A percentile compares a stretch with the other conserved stretches of the same genome.
These are phyloP conservation scores for Ips typographus DNA, from an alignment of 1,140 invertebrate species.

Conservation along the genomic window DNA sequence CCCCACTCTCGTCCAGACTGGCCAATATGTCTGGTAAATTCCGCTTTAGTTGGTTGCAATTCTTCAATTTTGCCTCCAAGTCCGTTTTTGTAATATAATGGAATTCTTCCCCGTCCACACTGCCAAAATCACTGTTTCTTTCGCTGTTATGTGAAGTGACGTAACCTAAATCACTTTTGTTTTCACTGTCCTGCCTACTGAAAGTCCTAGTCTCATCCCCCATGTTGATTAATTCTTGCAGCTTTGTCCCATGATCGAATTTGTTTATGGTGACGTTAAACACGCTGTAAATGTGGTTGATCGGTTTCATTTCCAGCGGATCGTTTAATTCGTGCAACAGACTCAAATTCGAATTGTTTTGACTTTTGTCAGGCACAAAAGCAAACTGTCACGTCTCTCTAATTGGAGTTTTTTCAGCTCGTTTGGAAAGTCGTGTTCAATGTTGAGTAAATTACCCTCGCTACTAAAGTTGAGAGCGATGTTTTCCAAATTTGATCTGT, in stretches of 20 bases:
- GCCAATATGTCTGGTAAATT: slow-evolving; percentile 30
- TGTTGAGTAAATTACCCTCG: slow-evolving; percentile 59
- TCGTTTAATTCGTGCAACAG: slow-evolving; percentile 46
- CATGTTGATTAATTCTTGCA: slow-evolving; percentile 38
- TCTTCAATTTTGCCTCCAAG: slow-evolving; percentile 22
- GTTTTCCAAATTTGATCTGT: slow-evolving; percentile 52
- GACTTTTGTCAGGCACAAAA: slow-evolving; percentile 52
- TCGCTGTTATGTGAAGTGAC: slow-evolving; percentile 30
- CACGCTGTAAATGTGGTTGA: slow-evolving; percentile 49
- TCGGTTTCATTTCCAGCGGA: slow-evolving; percentile 45
- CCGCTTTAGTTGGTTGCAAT: slow-evolving; percentile 20
- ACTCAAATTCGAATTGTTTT: slow-evolving; percentile 39
- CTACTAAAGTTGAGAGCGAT: slow-evolving; percentile 54
- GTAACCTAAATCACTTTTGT: slow-evolving; percentile 30
- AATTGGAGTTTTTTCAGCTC: slow-evolving; percentile 58
- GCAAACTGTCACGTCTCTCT: slow-evolving; percentile 49
- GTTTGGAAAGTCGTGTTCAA: slow-evolving; percentile 60
- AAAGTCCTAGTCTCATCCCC: slow-evolving; percentile 19
- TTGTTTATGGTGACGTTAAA: slow-evolving; percentile 49
- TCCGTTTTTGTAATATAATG: slow-evolving; percentile 27
- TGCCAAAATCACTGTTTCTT: slow-evolving; percentile 30
- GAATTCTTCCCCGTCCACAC: slow-evolving; percentile 29
- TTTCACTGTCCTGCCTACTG: slow-evolving; percentile 30
- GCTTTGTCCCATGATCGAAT: slow-evolving; percentile 37
- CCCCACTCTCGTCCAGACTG: slow-evolving; percentile 18